Evolutionary conservation across 1,140 invertebrate genomes (phyloP), one percentile per base, ranked within the genome.

Genomic region (Delia radicum): DNA sequence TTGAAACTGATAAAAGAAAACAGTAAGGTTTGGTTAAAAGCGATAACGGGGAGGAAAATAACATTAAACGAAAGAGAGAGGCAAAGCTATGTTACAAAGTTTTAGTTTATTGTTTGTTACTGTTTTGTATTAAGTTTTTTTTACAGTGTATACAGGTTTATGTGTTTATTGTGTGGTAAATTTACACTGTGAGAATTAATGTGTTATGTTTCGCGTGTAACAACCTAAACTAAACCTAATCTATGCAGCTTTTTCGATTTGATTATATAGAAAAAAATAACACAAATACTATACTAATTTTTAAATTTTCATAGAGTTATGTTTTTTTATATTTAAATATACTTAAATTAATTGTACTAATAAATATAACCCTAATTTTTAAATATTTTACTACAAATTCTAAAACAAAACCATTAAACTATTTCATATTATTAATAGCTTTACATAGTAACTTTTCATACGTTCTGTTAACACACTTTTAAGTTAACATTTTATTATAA

Each of bases 51-150:
- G 21, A 55, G 48, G n/a, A 42, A 42, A 13, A 42, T 10, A 42
- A 42, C 2, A 10, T 10, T 15, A 42, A 42, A 42, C 10, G 12
- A 15, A 42, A 42, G 0, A 42, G 37, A 55, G n/a, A 55, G 48
- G 48, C 48, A 55, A 55, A 55, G 48, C 48, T 55, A 55, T 55
- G 48, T 55, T 55, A 55, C 48, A 55, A 55, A 55, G 48, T 55
- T 55, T 37, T 55, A 37, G 46, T 55, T 55, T 55, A 55, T n/a
- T 55, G 48, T 55, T 55, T 42, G 37, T 42, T 42, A 15, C n/a
- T 55, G 48, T 24, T 55, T 21, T 21, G 48, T 24, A 21, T 24
- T 55, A n/a, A 3, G 37, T 42, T 42, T 21, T 24, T 55, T 55
- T 55, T 55, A 55, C 48, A 55, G 48, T 55, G n/a, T 42, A 42